These are phyloP conservation scores for Plusia festucae DNA, from an alignment of 2,888 invertebrate species.

Conservation along the genomic window DNA sequence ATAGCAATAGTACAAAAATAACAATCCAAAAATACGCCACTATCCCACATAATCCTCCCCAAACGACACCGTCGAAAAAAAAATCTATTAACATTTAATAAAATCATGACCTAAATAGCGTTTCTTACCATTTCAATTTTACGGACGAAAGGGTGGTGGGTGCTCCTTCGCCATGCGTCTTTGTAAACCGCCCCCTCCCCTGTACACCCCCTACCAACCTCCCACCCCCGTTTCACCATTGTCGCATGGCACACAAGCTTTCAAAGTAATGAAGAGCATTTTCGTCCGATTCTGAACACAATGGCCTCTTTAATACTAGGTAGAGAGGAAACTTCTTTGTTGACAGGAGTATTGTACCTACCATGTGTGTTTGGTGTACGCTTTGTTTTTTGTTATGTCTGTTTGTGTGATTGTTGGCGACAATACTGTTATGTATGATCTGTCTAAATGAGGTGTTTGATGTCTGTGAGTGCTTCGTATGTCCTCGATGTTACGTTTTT, in stretches of 20 bases:
- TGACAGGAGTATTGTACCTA: slow-evolving; percentile 79
- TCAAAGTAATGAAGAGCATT: slow-evolving; percentile 90
- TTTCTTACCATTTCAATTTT: slow-evolving; percentile 89
- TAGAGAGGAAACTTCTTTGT: slow-evolving; percentile 87
- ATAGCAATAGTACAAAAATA: slow-evolving; percentile 15
- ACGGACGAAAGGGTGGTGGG: slow-evolving; percentile 86
- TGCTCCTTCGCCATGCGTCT: slow-evolving; percentile 83
- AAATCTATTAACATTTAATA: slow-evolving; percentile 87
- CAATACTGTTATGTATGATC: slow-evolving; percentile 70
- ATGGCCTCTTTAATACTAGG: slow-evolving; percentile 87
- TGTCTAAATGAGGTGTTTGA: slow-evolving; percentile 63
- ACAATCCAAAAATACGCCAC: slow-evolving; percentile 37
- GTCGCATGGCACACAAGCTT: slow-evolving; percentile 89
- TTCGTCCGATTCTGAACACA: slow-evolving; percentile 89
- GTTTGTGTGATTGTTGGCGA: slow-evolving; percentile 82
- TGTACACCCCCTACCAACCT: slow-evolving; percentile 46
- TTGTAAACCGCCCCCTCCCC: slow-evolving; percentile 73
- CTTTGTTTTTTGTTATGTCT: slow-evolving; percentile 76
- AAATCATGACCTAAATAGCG: slow-evolving; percentile 88
- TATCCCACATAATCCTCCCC: slow-evolving; percentile 31
- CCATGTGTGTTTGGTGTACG: slow-evolving; percentile 82
- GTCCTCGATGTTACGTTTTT: slow-evolving; percentile 34
- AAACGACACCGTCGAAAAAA: slow-evolving; percentile 61
- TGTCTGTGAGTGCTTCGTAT: slow-evolving; percentile 40
- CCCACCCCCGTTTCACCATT: slow-evolving; percentile 75